Conservation (phyloP, 2,888 invertebrate genomes). For the Aromia moschata region DNA sequence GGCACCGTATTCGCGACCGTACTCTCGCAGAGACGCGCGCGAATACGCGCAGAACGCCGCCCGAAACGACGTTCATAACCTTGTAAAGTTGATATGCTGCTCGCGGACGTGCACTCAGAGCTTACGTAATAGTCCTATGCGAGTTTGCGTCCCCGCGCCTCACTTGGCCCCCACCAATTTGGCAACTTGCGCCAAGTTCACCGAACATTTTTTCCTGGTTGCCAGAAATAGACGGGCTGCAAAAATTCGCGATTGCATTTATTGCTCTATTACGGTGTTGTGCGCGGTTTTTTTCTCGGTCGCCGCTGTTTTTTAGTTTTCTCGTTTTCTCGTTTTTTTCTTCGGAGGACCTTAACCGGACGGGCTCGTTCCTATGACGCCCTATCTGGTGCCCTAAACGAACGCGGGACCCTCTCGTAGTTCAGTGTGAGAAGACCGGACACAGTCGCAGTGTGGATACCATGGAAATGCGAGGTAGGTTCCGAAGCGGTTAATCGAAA, state of each 20-base stretch:
- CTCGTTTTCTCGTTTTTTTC: no score
- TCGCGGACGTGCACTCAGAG: constrained; percentile 56
- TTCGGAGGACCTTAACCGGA: constrained; percentile 23
- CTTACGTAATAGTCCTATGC: constrained; percentile 61
- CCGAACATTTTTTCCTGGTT: constrained; percentile 62
- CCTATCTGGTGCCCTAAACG: constrained; percentile 15
- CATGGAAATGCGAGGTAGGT: constrained; percentile 62
- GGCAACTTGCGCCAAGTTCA: constrained; percentile 58
- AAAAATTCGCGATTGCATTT: constrained; percentile 48
- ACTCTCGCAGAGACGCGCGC: neutral
- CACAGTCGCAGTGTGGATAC: constrained; percentile 39
- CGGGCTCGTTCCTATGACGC: constrained; percentile 22
- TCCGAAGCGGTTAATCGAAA: constrained; percentile 8
- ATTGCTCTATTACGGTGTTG: constrained; percentile 46
- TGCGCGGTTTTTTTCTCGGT: constrained; percentile 34
- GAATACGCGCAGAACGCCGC: constrained; percentile 6
- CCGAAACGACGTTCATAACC: constrained; percentile 41
- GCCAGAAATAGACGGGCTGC: constrained; percentile 61
- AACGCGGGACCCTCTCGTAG: constrained; percentile 21
- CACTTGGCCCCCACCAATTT: constrained; percentile 55
- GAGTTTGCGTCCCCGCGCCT: constrained; percentile 52
- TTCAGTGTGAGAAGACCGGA: constrained; percentile 34
- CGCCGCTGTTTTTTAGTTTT: neutral
- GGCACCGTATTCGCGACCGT: no score
- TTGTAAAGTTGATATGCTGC: constrained; percentile 52